Conservation (phyloP, 2,888 invertebrate species). For the Rhamnusium bicolor region DNA sequence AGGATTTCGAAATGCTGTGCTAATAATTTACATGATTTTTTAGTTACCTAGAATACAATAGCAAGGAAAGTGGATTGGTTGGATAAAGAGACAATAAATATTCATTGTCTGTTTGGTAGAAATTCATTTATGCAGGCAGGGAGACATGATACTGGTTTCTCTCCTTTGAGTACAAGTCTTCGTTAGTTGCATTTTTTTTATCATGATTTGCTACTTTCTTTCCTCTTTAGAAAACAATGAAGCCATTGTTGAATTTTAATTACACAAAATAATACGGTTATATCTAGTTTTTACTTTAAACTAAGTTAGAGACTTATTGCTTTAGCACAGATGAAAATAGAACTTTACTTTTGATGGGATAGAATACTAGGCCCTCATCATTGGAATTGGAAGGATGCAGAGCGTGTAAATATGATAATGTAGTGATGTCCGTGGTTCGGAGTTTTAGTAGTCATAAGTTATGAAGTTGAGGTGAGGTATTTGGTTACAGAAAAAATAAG, state of each 20-base stretch:
- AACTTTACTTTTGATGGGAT: too few relatives aligned
- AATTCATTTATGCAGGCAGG: conserved; percentile 47
- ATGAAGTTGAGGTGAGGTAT: too few relatives aligned
- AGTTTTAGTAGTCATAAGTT: too few relatives aligned
- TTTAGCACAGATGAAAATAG: too few relatives aligned
- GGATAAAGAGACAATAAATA: conserved; percentile 45
- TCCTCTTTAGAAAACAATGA: conserved; percentile 11
- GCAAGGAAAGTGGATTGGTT: conserved; percentile 9
- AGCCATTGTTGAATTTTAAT: not conserved
- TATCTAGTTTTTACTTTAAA: not conserved
- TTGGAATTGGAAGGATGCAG: too few relatives aligned
- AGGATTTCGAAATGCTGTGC: not conserved
- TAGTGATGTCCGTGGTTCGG: too few relatives aligned
- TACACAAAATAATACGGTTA: not conserved
- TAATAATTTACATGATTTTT: conserved; percentile 24
- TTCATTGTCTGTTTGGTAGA: conserved; percentile 46
- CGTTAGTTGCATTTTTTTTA: not conserved
- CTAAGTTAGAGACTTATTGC: not conserved
- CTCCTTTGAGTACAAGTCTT: not conserved
- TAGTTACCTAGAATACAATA: conserved; percentile 19
- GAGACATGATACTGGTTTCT: conserved; percentile 38
- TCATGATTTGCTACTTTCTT: conserved; percentile 10
- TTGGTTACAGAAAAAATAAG: too few relatives aligned
- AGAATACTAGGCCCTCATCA: too few relatives aligned
- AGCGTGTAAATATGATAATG: too few relatives aligned